These are phyloP conservation scores for Scolanthus callimorphus DNA, from an alignment of 92 coral and sea anemone species.

Conservation along the genomic window DNA sequence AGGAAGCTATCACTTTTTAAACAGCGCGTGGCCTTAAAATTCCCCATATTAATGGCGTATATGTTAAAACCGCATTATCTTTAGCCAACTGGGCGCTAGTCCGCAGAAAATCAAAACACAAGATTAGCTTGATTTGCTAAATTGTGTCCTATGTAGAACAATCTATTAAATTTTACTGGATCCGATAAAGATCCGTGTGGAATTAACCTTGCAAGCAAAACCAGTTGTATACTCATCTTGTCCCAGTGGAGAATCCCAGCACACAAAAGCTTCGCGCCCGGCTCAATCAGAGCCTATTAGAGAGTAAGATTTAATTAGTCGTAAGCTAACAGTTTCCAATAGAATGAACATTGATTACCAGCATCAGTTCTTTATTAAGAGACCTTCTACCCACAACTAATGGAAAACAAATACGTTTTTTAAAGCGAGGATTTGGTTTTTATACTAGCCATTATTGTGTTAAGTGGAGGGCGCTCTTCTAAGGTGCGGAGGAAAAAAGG, in stretches of 20 bases:
- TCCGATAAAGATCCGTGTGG: slow-evolving; percentile 56
- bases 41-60: neutral
- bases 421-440: slow-evolving; percentile 58
- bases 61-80: slow-evolving; percentile 3
- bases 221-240: slow-evolving; percentile 70
- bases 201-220: slow-evolving; percentile 58
- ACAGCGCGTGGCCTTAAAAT: neutral
- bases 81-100: neutral
- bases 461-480: no score
- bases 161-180: slow-evolving; percentile 40
- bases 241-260: slow-evolving; percentile 69
- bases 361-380: slow-evolving; percentile 79
- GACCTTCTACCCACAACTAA: slow-evolving; percentile 65
- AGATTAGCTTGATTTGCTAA: neutral
- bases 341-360: slow-evolving; percentile 59
- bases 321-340: slow-evolving; percentile 88
- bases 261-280: slow-evolving; percentile 87
- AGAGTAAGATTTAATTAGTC: slow-evolving; percentile 82
- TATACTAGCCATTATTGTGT: no score
- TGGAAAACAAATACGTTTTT: slow-evolving; percentile 75
- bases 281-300: slow-evolving; percentile 98
- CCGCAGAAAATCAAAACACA: slow-evolving; percentile 6
- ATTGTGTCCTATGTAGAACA: neutral
- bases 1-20: neutral
- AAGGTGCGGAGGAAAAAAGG: no score